Conservation (phyloP, 2,888 invertebrate genomes). For the Dexiosoma caninum region DNA sequence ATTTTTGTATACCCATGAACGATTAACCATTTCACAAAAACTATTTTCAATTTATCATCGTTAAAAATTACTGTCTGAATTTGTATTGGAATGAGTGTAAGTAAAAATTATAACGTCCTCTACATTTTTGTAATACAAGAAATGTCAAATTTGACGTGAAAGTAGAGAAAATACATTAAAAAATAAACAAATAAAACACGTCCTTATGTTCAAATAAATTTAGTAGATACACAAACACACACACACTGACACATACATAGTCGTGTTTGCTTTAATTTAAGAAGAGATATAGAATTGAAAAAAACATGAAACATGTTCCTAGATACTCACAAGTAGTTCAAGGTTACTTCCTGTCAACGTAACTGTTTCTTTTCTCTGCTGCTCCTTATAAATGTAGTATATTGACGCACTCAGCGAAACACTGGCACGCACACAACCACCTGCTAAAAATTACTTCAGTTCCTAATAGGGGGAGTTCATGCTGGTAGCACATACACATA, state of each 20-base stretch:
- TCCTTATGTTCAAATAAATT: not conserved
- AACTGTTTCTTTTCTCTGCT: slow-evolving; percentile 2
- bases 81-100: not conserved
- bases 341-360: slow-evolving; percentile 60
- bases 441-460: not conserved
- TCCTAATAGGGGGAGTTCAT: not conserved
- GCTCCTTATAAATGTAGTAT: not conserved
- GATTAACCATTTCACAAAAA: no score
- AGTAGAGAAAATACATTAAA: not conserved
- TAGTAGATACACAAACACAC: not conserved
- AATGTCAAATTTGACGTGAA: slow-evolving; percentile 44
- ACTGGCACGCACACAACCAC: not conserved
- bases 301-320: slow-evolving; percentile 23
- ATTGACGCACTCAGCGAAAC: not conserved
- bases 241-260: not conserved
- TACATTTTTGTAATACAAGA: not conserved
- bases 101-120: slow-evolving; percentile 20
- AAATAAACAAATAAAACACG: not conserved
- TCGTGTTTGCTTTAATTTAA: not conserved
- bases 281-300: no score
- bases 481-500: not conserved
- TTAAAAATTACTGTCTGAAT: not conserved
- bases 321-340: slow-evolving; percentile 59
- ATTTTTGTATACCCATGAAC: no score
- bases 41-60: no score